Conservation (phyloP, 1,140 invertebrate species). For the Drosophila lacertosa region DNA sequence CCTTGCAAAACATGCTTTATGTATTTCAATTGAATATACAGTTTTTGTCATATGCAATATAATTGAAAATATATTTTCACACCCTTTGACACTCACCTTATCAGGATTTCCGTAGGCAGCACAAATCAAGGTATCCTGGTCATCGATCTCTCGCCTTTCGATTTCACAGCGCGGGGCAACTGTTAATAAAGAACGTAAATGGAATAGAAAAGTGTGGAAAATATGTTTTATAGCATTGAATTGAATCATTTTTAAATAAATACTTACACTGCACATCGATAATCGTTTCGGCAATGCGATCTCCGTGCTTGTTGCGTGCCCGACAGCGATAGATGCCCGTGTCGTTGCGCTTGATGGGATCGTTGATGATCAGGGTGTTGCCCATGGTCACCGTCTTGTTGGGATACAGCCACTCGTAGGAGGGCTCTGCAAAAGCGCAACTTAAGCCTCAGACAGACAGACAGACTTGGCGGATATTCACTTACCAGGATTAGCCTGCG, state of each 20-base stretch:
- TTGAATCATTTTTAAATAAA: not conserved
- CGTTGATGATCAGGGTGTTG: slow-evolving; percentile 76
- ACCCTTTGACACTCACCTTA: slow-evolving; percentile 85
- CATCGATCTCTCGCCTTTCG: slow-evolving; percentile 88
- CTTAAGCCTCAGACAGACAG: not conserved
- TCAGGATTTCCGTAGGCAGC: slow-evolving; percentile 92
- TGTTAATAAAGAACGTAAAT: slow-evolving; percentile 84
- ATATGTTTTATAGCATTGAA: not conserved
- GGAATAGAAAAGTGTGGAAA: slow-evolving; percentile 25
- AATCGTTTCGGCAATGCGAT: slow-evolving; percentile 61
- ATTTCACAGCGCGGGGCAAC: slow-evolving; percentile 94
- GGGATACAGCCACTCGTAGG: slow-evolving; percentile 77
- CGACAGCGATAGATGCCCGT: slow-evolving; percentile 72
- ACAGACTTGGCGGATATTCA: slow-evolving; percentile 3
- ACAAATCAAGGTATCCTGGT: slow-evolving; percentile 91
- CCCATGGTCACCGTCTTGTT: slow-evolving; percentile 69
- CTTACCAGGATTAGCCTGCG: slow-evolving; percentile 89
- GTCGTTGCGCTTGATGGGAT: slow-evolving; percentile 65
- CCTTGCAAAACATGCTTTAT: not conserved
- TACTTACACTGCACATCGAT: slow-evolving; percentile 83
- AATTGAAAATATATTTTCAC: no score
- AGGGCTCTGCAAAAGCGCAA: slow-evolving; percentile 54
- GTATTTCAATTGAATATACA: not conserved
- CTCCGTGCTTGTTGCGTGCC: slow-evolving; percentile 76
- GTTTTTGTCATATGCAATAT: not conserved